A percentile compares a stretch with the other conserved stretches of the same genome.
Evolutionary conservation across 2,113 vertebrate genomes (phyloP).

Genomic region (Psittacula cyanocephala): DNA sequence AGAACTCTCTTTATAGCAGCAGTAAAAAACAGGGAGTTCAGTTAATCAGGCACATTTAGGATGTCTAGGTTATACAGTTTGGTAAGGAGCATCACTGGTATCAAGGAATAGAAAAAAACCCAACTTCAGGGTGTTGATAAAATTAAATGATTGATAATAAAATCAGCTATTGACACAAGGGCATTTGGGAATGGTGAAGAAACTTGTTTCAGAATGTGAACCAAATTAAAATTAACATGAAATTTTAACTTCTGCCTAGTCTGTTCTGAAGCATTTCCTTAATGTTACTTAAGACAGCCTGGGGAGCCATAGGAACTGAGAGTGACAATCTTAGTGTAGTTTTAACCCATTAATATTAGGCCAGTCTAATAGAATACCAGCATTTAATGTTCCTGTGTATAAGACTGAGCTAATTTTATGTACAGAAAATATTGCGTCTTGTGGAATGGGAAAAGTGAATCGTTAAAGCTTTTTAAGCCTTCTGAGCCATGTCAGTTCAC

Average conservation of each 20-base stretch:
- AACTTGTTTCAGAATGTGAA: not conserved
- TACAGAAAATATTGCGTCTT: not conserved
- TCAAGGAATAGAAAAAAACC: not conserved
- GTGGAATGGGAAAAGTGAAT: not conserved
- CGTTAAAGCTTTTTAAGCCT: not conserved
- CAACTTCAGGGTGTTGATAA: not conserved
- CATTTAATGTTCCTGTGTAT: not conserved
- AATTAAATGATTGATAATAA: not conserved
- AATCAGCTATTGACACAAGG: not conserved
- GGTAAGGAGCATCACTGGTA: not conserved
- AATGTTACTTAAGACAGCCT: not conserved
- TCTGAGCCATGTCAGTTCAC: not conserved
- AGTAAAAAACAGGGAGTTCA: not conserved
- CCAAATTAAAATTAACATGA: not conserved
- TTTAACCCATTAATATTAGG: not conserved
- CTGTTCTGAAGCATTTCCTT: not conserved
- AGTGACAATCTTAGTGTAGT: not conserved
- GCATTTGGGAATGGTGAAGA: not conserved
- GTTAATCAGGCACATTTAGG: not conserved
- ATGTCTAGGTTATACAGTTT: not conserved
- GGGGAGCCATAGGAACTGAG: not conserved
- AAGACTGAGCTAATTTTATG: not conserved
- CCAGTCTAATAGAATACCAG: not conserved
- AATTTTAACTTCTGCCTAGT: not conserved
- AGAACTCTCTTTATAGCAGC: not conserved